phyloP scores from a whole-genome alignment of 2,888 invertebrate genomes.

The Halictus quadricinctus region DNA sequence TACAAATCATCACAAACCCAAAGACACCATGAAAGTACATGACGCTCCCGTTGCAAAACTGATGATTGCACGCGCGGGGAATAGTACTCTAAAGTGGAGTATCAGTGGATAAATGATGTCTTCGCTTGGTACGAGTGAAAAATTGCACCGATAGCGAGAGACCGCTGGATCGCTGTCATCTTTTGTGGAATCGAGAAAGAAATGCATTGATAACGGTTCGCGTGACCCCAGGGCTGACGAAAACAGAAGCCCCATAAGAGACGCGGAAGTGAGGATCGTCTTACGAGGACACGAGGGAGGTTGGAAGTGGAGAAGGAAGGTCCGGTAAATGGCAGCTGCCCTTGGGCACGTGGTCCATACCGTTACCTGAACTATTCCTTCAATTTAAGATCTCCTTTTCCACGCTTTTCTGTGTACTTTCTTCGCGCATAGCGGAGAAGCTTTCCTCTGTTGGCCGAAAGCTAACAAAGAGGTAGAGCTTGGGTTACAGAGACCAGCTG shows the following conservation, averaged over 20 bases:
- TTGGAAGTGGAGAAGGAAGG: conserved; percentile 43
- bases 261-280: conserved; percentile 73
- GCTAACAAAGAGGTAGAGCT: conserved; percentile 17
- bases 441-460: neutral
- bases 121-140: neutral
- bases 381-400: conserved; percentile 33
- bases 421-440: conserved; percentile 9
- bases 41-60: neutral
- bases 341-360: conserved; percentile 73
- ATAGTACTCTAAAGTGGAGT: neutral
- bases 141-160: neutral
- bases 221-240: conserved; percentile 59
- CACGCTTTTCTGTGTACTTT: conserved; percentile 23
- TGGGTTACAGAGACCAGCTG: conserved; percentile 27
- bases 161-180: conserved; percentile 5
- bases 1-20: no score
- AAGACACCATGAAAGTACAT: no score
- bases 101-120: neutral
- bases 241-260: conserved; percentile 65
- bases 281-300: conserved; percentile 65
- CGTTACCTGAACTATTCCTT: conserved; percentile 67
- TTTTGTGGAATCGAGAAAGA: neutral
- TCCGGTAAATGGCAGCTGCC: conserved; percentile 74
- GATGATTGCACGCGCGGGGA: neutral
- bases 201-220: conserved; percentile 64